Percentiles rank a stretch among this genome's conserved stretches.
Conservation (phyloP, 2,888 invertebrate species). For the Pherbina coryleti region DNA sequence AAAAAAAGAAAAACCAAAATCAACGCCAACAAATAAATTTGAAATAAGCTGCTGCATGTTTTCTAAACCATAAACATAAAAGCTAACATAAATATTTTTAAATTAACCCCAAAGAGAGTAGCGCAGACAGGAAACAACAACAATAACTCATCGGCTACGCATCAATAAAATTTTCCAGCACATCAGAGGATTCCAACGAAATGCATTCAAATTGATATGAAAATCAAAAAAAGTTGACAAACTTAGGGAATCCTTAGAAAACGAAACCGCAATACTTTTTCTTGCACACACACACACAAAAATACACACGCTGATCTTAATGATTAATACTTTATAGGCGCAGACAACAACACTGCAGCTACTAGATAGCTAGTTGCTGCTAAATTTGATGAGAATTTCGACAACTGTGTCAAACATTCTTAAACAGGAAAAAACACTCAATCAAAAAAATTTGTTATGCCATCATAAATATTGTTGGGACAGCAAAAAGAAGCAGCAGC, state of each 20-base stretch:
- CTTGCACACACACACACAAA: background rate
- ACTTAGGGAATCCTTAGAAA: background rate
- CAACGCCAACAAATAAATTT: background rate
- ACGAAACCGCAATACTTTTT: background rate
- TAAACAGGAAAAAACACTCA: constrained; percentile 26
- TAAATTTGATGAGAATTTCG: constrained; percentile 2
- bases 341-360: constrained; percentile 9
- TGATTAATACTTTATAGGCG: constrained; percentile 21
- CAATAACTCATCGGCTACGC: constrained; percentile 19
- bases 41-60: background rate
- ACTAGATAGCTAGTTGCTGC: background rate
- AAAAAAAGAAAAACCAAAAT: background rate
- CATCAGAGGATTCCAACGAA: background rate
- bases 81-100: constrained; percentile 32
- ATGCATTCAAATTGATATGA: background rate
- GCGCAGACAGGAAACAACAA: constrained; percentile 20
- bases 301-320: background rate
- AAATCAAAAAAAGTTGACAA: constrained; percentile 14
- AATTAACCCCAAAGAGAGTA: constrained; percentile 29
- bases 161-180: background rate
- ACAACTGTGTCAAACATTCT: constrained; percentile 36
- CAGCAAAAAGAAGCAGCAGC: background rate
- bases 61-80: constrained; percentile 11
- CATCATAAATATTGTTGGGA: constrained; percentile 1
- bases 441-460: constrained; percentile 33